Percentiles rank a stretch among this genome's conserved stretches.
Conservation (phyloP, 2,113 vertebrate species). For the Rana temporaria region DNA sequence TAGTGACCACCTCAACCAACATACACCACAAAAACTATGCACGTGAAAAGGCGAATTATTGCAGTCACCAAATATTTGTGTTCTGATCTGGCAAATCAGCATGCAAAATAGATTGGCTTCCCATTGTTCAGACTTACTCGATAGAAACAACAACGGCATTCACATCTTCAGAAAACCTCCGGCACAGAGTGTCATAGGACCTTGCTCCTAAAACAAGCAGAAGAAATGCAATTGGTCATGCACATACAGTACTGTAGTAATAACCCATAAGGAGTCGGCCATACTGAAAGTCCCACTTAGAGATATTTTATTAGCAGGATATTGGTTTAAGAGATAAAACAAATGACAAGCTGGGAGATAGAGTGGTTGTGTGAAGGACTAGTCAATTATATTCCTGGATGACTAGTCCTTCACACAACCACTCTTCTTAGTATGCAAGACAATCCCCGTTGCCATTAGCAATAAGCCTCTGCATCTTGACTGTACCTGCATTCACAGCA, state of each 20-base stretch:
- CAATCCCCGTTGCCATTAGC: too few relatives aligned
- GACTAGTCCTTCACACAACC: too few relatives aligned
- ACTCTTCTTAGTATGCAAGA: too few relatives aligned
- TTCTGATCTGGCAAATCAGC: background rate
- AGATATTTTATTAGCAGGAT: background rate
- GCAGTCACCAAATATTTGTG: background rate
- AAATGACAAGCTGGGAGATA: too few relatives aligned
- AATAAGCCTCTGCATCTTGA: too few relatives aligned
- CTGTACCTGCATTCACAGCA: too few relatives aligned
- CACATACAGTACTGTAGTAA: background rate
- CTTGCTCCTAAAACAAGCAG: slow-evolving; percentile 74
- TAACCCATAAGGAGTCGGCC: background rate
- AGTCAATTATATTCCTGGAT: too few relatives aligned
- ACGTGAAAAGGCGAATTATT: too few relatives aligned
- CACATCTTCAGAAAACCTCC: slow-evolving; percentile 85
- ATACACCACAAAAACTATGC: background rate
- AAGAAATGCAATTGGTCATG: background rate
- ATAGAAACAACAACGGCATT: slow-evolving; percentile 90
- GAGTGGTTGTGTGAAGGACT: too few relatives aligned
- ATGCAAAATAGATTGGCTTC: background rate
- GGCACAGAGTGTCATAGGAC: slow-evolving; percentile 86
- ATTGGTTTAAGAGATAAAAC: too few relatives aligned
- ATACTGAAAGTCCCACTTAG: background rate
- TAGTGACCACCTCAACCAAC: background rate
- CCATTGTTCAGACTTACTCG: slow-evolving; percentile 80